Evolutionary conservation across 2,888 invertebrate species (phyloP).

Genomic region (Cantharis rustica): DNA sequence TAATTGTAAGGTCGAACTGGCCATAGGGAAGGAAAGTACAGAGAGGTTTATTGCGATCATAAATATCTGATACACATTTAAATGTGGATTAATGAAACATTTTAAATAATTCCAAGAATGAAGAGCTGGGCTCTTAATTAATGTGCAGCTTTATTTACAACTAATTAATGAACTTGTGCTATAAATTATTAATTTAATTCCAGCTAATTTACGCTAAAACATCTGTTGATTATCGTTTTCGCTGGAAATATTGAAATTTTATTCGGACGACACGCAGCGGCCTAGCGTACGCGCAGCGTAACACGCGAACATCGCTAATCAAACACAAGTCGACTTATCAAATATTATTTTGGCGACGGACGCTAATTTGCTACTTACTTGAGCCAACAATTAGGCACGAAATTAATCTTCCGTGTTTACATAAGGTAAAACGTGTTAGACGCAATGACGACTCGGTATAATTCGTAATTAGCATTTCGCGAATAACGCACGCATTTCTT

Average conservation of each 20-base stretch:
- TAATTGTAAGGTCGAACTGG: slow-evolving; percentile 8
- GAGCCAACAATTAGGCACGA: neutral
- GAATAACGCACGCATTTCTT: slow-evolving; percentile 8
- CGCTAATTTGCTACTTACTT: neutral
- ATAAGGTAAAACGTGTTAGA: neutral
- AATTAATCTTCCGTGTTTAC: neutral
- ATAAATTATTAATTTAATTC: neutral
- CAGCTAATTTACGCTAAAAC: neutral
- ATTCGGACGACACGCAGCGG: no score
- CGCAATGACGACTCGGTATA: slow-evolving; percentile 3
- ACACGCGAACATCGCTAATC: neutral
- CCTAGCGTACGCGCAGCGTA: no score
- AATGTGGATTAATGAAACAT: neutral
- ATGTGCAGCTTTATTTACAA: neutral
- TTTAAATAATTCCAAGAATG: slow-evolving; percentile 12
- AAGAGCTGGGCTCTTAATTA: slow-evolving; percentile 4
- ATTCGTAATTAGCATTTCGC: slow-evolving; percentile 15
- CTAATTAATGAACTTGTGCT: neutral
- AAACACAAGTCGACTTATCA: neutral
- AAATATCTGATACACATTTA: slow-evolving; percentile 14
- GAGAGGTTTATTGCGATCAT: slow-evolving; percentile 11
- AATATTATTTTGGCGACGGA: neutral
- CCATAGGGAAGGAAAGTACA: slow-evolving; percentile 9
- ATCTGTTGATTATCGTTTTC: neutral
- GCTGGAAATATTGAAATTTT: neutral